Base-by-base conservation (phyloP, 2,888 invertebrate genomes). In the Pimpla rufipes region DNA sequence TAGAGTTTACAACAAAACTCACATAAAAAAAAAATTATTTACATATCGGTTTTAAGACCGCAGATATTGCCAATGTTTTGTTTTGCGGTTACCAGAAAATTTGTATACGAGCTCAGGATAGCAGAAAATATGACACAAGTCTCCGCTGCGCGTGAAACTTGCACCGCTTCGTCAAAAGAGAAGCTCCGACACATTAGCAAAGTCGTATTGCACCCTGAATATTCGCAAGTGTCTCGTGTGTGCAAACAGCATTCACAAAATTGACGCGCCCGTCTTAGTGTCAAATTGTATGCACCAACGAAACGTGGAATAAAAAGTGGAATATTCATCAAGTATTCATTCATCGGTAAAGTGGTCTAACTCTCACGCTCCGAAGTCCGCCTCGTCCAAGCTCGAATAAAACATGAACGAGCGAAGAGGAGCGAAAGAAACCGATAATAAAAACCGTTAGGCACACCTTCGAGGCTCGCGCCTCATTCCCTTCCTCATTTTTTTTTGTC, bases 361-460 rank as follows among this genome's bases (percentile, higher is more conserved):
- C 35, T 59, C 59, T 59, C 29, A 13, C 7, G 35, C 29, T 16
- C n/a, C n/a, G 13, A 37, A 59, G n/a, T 10, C 13, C 23, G 1
- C 35, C 42, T 21, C 8, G 18, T 23, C 18, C 13, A 5, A 45
- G 21, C 5, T 21, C 47, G 59, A 62, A 40, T 74, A 13, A 35
- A 37, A 21, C 23, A 66, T 23, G 42, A 66, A 66, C 18, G 21
- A 47, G n/a, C 47, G 35, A 37, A 11, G 18, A 73, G 11, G 35
- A 73, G 35, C 35, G 29, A 59, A 47, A 35, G 23, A 35, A 18
- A 35, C 47, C 35, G 29, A 18, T 35, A 47, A 62, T 40, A 29
- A 64, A 57, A 75, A 75, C 82, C 82, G 82, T 82, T 82, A 82
- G 55, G 35, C 62, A 29, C 52, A 18, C 50, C 78, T 75, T 29